Evolutionary conservation across 2,888 invertebrate genomes (phyloP), one percentile per base, ranked within the genome.

Genomic region (Dynastes maya): DNA sequence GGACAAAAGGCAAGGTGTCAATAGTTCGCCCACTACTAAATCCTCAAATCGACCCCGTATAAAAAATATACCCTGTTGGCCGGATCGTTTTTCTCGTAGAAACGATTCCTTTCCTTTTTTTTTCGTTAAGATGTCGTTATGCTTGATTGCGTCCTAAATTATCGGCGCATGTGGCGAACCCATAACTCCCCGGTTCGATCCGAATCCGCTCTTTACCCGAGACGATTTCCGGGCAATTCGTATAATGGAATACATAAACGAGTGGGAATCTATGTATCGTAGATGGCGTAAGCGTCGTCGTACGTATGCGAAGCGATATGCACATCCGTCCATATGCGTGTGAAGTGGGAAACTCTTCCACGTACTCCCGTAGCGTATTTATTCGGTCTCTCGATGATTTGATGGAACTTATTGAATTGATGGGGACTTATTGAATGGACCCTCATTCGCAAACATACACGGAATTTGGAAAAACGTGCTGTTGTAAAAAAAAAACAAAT

Each of bases 81-180:
- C 32, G 29, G 29, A 13, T 63, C 32, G 9, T 32, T 63, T 63
- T 29, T 29, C 32, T 63, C 11, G 4, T 11, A 32, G 32, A 63
- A 63, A 9, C 63, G 32, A 63, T 63, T 29, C 63, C 63, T 68
- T 68, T 68, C 51, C 51, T 16, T 51, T 68, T 68, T 68, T 22
- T 58, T 45, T 11, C 68, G 51, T 68, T 68, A 68, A 68, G 68
- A 51, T 68, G 29, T 68, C 68, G 68, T 68, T 68, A 68, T 68
- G 68, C 51, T 68, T 68, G 68, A 68, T 68, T 68, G 68, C 68
- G 68, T 68, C 51, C 68, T 68, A 68, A 68, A 68, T 68, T 68
- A 68, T 68, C 68, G 68, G n/a, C 68, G 68, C 68, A 51, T 68
- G 68, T 68, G 68, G 29, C 68, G 51, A 68, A 51, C 51, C 29